phyloP scores from a whole-genome alignment of 2,888 invertebrate genomes.

The Eucriotettix oculatus region DNA sequence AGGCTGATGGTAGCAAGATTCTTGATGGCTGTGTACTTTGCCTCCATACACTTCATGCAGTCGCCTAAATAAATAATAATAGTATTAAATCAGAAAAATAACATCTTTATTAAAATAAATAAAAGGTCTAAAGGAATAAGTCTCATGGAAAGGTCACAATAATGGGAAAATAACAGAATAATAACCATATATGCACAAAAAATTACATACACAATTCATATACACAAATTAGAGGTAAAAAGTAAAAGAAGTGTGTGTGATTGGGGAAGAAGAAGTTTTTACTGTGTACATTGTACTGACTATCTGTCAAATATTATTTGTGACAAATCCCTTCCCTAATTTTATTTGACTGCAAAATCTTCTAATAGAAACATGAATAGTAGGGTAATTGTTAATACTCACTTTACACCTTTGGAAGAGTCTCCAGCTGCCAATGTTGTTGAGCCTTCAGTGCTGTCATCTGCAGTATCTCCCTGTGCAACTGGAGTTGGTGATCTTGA shows the following conservation, averaged over 20 bases:
- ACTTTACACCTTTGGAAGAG: slow-evolving; percentile 7
- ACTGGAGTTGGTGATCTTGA: slow-evolving; percentile 10
- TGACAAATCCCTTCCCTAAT: neutral
- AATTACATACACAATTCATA: no score
- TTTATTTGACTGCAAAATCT: neutral
- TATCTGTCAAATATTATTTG: no score
- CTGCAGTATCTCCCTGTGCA: slow-evolving; percentile 4
- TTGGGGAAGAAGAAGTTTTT: neutral
- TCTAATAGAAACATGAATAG: neutral
- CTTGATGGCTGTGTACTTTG: neutral
- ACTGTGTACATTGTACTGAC: neutral
- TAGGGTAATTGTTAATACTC: neutral
- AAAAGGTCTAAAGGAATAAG: no score
- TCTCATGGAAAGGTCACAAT: no score
- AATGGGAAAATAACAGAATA: no score
- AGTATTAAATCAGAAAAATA: neutral
- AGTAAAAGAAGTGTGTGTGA: no score
- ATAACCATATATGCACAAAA: no score
- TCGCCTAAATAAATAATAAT: neutral
- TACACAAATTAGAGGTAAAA: no score
- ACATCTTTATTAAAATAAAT: neutral
- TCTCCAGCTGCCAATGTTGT: neutral
- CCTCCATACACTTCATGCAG: slow-evolving; percentile 5
- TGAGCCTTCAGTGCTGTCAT: neutral
- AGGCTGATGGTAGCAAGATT: neutral